A percentile compares a stretch with the other conserved stretches of the same genome.
Conservation (phyloP, 1,140 invertebrate species). For the Bombus soroeensis region DNA sequence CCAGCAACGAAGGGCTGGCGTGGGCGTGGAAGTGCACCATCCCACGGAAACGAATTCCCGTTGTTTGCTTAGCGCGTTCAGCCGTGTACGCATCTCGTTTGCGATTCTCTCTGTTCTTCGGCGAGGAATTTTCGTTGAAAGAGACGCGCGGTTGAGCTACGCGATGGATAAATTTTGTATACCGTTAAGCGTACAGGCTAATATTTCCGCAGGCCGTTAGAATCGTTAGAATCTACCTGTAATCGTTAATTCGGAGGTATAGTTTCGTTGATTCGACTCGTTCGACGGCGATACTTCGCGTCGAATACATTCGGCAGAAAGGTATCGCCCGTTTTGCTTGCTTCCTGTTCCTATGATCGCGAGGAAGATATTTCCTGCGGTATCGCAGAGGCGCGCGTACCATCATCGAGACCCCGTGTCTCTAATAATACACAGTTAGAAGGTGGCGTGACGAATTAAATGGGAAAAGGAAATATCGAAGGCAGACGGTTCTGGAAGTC, state of each 20-base stretch:
- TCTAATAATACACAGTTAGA: conserved; percentile 25
- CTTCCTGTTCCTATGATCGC: conserved; percentile 3
- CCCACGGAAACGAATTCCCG: conserved; percentile 52
- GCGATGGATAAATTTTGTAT: not conserved
- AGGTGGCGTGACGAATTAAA: conserved; percentile 22
- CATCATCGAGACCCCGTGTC: not conserved
- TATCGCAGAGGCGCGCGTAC: not conserved
- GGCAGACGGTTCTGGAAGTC: conserved; percentile 41
- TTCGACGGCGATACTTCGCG: not conserved
- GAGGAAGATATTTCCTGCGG: not conserved
- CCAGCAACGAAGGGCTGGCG: not conserved
- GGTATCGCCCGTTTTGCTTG: not conserved
- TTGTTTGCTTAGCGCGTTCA: conserved; percentile 34
- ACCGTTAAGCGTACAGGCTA: not conserved
- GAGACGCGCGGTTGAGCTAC: not conserved
- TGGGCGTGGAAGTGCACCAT: conserved; percentile 47
- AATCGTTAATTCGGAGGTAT: not conserved
- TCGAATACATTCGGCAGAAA: not conserved
- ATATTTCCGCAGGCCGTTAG: not conserved
- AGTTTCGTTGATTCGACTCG: not conserved
- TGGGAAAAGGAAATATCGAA: conserved; percentile 42
- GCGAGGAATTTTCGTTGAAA: not conserved
- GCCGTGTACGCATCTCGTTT: conserved; percentile 6
- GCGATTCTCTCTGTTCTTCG: not conserved
- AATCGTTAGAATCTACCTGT: not conserved